phyloP scores from a whole-genome alignment of 2,797 vertebrate genomes.

The Mormyrops boulengeri region DNA sequence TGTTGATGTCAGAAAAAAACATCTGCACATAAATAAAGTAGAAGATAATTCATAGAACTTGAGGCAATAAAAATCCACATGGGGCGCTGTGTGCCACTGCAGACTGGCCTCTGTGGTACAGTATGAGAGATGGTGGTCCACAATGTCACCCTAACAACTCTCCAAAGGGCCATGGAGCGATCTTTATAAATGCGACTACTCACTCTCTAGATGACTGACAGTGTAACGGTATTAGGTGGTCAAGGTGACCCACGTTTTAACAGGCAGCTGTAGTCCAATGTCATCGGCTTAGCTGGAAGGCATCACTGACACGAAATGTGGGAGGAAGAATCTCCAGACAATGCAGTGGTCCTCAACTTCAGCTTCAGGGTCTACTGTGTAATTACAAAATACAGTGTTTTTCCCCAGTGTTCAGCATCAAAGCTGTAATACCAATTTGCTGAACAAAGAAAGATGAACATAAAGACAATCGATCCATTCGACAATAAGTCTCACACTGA shows the following conservation, averaged over 20 bases:
- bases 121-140: not conserved
- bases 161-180: not conserved
- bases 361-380: not conserved
- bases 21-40: not conserved
- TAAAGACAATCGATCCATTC: not conserved
- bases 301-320: not conserved
- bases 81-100: not conserved
- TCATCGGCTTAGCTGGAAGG: not conserved
- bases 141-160: not conserved
- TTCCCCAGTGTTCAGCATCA: not conserved
- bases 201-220: not conserved
- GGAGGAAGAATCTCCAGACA: not conserved
- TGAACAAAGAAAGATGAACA: not conserved
- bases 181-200: not conserved
- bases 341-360: not conserved
- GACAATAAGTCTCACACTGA: not conserved
- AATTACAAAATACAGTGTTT: not conserved
- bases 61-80: not conserved
- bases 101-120: not conserved
- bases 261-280: not conserved
- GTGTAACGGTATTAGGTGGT: not conserved
- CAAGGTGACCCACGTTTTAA: not conserved
- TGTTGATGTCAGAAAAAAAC: not conserved
- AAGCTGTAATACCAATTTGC: not conserved
- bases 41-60: not conserved